These are phyloP conservation scores for Pavo muticus DNA, from an alignment of 2,113 vertebrate genomes.

Conservation along the genomic window DNA sequence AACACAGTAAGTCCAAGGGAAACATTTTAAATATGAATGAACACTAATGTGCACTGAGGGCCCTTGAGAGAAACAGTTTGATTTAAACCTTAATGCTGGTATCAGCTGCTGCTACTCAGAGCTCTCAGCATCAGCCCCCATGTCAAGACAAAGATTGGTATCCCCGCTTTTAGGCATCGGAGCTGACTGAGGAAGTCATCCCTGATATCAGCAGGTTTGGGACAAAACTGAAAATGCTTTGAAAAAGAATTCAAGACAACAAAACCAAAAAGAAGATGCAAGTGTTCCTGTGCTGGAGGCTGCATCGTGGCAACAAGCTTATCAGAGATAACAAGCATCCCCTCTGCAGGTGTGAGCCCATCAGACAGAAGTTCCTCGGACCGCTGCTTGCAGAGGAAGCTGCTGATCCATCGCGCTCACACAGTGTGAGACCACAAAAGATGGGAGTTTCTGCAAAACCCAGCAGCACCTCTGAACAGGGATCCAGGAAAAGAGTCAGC, in stretches of 20 bases:
- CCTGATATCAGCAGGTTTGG: background rate
- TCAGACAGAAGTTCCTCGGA: rapidly evolving
- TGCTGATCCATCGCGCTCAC: background rate
- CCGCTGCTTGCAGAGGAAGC: rapidly evolving
- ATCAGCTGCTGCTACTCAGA: background rate
- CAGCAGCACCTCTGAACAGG: background rate
- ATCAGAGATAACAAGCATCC: too few relatives aligned
- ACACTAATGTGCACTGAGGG: background rate
- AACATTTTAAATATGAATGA: background rate
- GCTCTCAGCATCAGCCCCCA: background rate
- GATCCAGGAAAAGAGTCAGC: background rate
- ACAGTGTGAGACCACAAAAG: rapidly evolving
- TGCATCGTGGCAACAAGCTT: background rate
- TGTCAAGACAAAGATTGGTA: background rate
- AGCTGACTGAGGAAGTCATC: too few relatives aligned
- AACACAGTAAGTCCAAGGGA: background rate
- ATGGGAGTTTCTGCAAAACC: background rate
- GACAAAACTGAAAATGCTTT: background rate
- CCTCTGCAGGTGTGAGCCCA: rapidly evolving
- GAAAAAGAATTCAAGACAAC: background rate
- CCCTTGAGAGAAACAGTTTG: background rate
- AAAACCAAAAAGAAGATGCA: background rate
- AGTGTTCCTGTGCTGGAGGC: rapidly evolving
- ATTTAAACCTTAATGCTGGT: background rate
- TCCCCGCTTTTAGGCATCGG: background rate